Evolutionary conservation across 2,113 vertebrate genomes (phyloP), one percentile per base, ranked within the genome.

Genomic region (Pardalotus punctatus): DNA sequence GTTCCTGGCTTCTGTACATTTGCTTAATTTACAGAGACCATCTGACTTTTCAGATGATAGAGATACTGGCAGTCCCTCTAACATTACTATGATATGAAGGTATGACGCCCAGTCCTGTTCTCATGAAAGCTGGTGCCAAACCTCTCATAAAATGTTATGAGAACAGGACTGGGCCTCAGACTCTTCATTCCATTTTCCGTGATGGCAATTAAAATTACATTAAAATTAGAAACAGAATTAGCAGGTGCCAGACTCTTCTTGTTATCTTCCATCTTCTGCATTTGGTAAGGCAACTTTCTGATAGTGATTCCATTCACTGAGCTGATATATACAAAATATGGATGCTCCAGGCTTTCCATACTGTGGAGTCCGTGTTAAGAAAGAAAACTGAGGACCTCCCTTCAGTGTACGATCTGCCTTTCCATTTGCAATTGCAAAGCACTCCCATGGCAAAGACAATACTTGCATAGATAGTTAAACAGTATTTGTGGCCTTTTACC

Each of bases 161-260:
- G 91, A 93, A 73, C 66, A 93, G 66, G 50, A 82, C 35, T 65
- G 53, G 45, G 40, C 73, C 51, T 53, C 66, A 82, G 81, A 89
- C 20, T 81, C 61, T 93, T 86, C 18, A 70, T 89, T 89, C 62
- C 78, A 47, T 90, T 93, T 38, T 93, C 18, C 3, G 0, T 43
- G 13, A 76, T 69, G 19, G 29, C 83, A 76, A 82, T 96, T 72
- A 93, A 92, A 94, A 88, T 77, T 90, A 81, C 36, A 64, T 78
- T 84, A 76, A 87, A 69, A 82, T 58, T 53, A 94, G 7, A 45
- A 89, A 20, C 45, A 67, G 77, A 88, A 31, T 86, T 91, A 87
- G 36, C 1, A 1, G 23, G 40, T 94, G 81, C 92, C 74, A 93
- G 90, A 42, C 3, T 72, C 31, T 47, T 45, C 36, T 70, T 81